Base-by-base conservation (phyloP, 2,113 vertebrate species). In the Centrocercus urophasianus region DNA sequence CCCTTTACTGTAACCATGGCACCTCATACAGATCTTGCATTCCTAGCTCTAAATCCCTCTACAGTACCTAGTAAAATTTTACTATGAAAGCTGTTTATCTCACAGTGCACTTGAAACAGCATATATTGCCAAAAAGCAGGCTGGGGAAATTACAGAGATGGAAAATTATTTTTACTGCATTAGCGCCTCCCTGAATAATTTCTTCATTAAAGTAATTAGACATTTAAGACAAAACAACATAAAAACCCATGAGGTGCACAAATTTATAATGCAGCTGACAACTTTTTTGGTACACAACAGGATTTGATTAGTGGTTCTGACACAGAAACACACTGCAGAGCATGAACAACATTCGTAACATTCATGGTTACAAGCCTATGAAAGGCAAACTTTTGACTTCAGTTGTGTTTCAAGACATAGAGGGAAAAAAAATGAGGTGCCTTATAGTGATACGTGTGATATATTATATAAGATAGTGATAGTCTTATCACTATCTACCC, bases 101-200 rank as follows among this genome's bases (percentile, higher is more conserved):
- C 89, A 45, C n/a, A 59, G 73, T 56, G 40, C 59, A 50, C 54
- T 91, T 76, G 36, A 77, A 95, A 76, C 2, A 85, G 50, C 27
- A 66, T 43, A 30, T 5, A 10, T 32, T 61, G 70, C 83, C 87
- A 91, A 89, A 92, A 74, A 70, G 32, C 67, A 80, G 64, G 13
- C 65, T 77, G 90, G 64, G 88, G 70, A 94, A 95, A 95, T 85
- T 89, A 92, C 22, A 83, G 66, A 89, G 66, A 54, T 3, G 82
- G 61, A 60, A 90, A 86, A 88, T 81, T 83, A 34, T 16, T 93
- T 54, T 92, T 88, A 42, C 13, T 34, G 79, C 40, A 54, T 63
- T 83, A 95, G 9, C 70, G 82, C 7, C 59, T 10, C 40, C 15
- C 48, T 71, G 52, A 82, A 79, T 8, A 13, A n/a, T 92, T 84